These are phyloP conservation scores for Plectrocnemia conspersa DNA, from an alignment of 1,140 invertebrate genomes.

Conservation along the genomic window DNA sequence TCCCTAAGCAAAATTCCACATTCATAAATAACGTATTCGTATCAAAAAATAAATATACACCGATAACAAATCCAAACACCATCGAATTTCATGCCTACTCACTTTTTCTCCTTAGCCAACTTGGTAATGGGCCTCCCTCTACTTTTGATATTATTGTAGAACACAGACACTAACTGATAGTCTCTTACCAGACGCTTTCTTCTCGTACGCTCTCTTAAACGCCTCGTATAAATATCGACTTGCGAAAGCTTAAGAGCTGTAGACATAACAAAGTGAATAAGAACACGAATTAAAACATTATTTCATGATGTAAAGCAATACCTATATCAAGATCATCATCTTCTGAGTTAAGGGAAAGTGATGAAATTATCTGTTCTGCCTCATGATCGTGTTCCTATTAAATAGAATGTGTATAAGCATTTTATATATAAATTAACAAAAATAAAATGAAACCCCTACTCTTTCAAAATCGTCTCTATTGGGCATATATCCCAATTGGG, in stretches of 20 bases:
- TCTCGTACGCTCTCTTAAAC: constrained; percentile 78
- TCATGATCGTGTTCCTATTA: constrained; percentile 84
- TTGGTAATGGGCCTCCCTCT: constrained; percentile 62
- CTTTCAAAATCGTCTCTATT: constrained; percentile 94
- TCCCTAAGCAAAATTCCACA: constrained; percentile 50
- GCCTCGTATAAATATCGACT: constrained; percentile 85
- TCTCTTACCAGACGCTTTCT: constrained; percentile 83
- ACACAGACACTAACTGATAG: constrained; percentile 77
- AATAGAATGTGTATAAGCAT: neutral
- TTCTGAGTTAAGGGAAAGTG: constrained; percentile 70
- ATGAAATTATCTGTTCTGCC: constrained; percentile 83
- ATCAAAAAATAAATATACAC: too few relatives aligned
- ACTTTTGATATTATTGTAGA: constrained; percentile 61
- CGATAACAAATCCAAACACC: too few relatives aligned
- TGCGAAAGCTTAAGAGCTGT: constrained; percentile 65
- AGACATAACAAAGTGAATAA: constrained; percentile 30
- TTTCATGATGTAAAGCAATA: constrained; percentile 28
- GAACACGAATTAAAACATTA: constrained; percentile 30
- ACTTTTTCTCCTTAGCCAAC: constrained; percentile 71
- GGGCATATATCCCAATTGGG: constrained; percentile 92
- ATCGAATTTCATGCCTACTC: too few relatives aligned
- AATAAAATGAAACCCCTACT: constrained; percentile 46
- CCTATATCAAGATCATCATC: constrained; percentile 84
- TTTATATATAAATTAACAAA: neutral
- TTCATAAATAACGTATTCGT: constrained; percentile 15